Conservation (phyloP, 1,140 invertebrate species). For the Fopius arisanus region DNA sequence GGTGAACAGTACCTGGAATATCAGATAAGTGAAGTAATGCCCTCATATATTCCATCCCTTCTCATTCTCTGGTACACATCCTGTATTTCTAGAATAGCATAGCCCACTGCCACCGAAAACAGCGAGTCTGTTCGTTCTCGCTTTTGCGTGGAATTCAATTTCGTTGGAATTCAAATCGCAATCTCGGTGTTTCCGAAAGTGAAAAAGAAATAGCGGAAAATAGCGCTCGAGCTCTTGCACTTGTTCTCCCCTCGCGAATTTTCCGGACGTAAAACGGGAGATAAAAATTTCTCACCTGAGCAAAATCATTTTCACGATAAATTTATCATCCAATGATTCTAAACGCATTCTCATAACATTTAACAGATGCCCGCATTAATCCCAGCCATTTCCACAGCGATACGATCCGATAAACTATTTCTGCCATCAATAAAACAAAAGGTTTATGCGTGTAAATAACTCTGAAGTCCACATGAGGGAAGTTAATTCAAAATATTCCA, state of each 20-base stretch:
- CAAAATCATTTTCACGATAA: too few species aligned
- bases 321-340: not conserved
- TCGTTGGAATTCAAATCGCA: conserved; percentile 31
- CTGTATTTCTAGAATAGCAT: conserved; percentile 19
- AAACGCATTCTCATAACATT: not conserved
- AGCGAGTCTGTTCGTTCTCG: conserved; percentile 20
- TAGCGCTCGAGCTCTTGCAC: not conserved
- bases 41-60: not conserved
- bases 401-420: not conserved
- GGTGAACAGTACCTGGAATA: too few species aligned
- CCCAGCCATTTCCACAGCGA: not conserved
- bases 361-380: too few species aligned
- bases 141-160: conserved; percentile 29
- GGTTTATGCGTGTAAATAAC: conserved; percentile 1
- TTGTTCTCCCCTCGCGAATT: too few species aligned
- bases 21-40: too few species aligned
- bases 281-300: too few species aligned
- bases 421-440: not conserved
- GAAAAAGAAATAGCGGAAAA: conserved; percentile 11
- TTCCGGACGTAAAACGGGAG: too few species aligned
- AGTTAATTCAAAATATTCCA: conserved; percentile 13
- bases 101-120: not conserved
- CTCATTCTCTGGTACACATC: not conserved
- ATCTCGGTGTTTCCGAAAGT: conserved; percentile 15
- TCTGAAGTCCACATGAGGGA: not conserved